Base-by-base conservation (phyloP, 2,888 invertebrate species). In the Parapristionchus giblindavisi region DNA sequence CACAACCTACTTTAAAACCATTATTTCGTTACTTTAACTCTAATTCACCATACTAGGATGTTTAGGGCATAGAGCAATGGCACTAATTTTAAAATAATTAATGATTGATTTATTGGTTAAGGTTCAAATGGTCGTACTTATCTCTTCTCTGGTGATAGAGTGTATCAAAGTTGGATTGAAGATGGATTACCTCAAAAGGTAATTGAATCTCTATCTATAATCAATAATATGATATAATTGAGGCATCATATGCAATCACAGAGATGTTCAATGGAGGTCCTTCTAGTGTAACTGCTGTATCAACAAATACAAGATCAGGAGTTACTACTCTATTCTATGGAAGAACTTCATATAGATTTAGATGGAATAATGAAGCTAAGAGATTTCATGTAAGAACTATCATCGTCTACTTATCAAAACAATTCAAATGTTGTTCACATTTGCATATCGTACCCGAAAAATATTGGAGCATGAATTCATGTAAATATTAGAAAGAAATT, bases 211-310 rank as follows among this genome's bases (percentile, higher is more conserved):
- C 6, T 54, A 54, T n/a, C 54, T n/a, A 17, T n/a, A n/a, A 54
- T 54, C n/a, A 54, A 54, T 54, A 14, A 6, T 6, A 14, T n/a
- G 54, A 40, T 43, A 24, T n/a, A 21, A 40, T 6, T 65, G 21
- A 71, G 71, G 71, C 71, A 21, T 56, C 71, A 27, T 71, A 32
- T 43, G 24, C 56, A 8, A 40, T 71, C 6, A 24, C 40, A 21
- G 71, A 71, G n/a, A 56, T 71, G 56, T 71, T 71, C 58, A 21
- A 24, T 48, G 71, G 71, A 48, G 71, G 71, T 29, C 71, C 71
- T 11, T 27, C 36, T 21, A 24, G 40, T 8, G 71, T 71, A 14
- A 32, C 71, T 11, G 58, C 71, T 5, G 71, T 43, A 27, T 58
- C 71, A 17, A 71, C 71, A 5, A 71, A 71, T 43, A 32, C 71